Evolutionary conservation across 53 echinoderm and acorn worm genomes (phyloP).

Genomic region (Crossaster papposus): DNA sequence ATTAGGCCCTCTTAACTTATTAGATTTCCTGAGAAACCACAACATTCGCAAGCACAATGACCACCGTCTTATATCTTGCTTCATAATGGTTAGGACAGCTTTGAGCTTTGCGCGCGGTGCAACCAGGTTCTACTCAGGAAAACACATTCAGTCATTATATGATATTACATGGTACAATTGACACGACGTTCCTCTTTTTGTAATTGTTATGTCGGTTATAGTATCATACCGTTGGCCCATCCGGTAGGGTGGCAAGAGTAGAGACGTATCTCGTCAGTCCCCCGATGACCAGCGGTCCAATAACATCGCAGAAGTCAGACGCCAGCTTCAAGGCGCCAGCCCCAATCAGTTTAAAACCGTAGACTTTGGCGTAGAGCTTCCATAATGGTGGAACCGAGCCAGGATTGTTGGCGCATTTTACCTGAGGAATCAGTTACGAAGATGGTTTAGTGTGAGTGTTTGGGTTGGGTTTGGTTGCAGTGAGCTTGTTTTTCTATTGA

Average conservation of each 20-base stretch:
- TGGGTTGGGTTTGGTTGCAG: neutral
- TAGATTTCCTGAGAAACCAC: too few relatives aligned
- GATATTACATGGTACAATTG: too few relatives aligned
- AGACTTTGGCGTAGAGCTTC: constrained; percentile 67
- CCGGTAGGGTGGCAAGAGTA: constrained; percentile 1
- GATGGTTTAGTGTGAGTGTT: neutral
- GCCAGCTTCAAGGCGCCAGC: constrained; percentile 70
- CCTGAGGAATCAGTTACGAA: neutral
- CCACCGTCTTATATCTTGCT: too few relatives aligned
- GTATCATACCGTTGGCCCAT: neutral
- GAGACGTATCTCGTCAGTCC: constrained; percentile 70
- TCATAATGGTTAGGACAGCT: too few relatives aligned
- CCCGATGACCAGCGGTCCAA: constrained; percentile 72
- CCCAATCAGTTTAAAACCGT: constrained; percentile 52
- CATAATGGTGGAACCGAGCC: constrained; percentile 56
- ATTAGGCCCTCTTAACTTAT: too few relatives aligned
- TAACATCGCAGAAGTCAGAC: constrained; percentile 61
- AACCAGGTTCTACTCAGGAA: too few relatives aligned
- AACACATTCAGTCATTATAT: too few relatives aligned
- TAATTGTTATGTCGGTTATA: neutral
- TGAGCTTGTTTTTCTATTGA: neutral
- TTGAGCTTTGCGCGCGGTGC: too few relatives aligned
- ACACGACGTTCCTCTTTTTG: too few relatives aligned
- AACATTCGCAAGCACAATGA: too few relatives aligned
- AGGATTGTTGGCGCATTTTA: constrained; percentile 53